A percentile compares a stretch with the other conserved stretches of the same genome.
Conservation (phyloP, 2,797 vertebrate species). For the Sparidentex hasta region DNA sequence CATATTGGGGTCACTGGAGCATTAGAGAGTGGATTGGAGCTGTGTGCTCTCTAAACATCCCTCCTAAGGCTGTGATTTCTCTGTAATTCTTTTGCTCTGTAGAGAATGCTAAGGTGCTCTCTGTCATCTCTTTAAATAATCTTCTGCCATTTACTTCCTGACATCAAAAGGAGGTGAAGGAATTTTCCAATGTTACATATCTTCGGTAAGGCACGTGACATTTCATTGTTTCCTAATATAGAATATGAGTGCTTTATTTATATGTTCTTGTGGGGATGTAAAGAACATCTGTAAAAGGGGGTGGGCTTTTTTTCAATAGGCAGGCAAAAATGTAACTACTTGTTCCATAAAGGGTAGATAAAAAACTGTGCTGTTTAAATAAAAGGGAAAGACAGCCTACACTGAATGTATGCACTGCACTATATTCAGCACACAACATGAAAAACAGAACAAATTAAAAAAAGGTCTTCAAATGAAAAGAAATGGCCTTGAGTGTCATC, state of each 20-base stretch:
- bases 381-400: not conserved
- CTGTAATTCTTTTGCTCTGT: conserved; percentile 25
- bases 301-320: conserved; percentile 15
- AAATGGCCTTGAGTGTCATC: conserved; percentile 46
- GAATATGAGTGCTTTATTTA: conserved; percentile 46
- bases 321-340: conserved; percentile 3
- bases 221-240: conserved; percentile 45
- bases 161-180: conserved; percentile 38
- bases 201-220: conserved; percentile 30
- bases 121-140: conserved; percentile 51
- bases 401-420: not conserved
- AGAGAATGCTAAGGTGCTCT: conserved; percentile 29
- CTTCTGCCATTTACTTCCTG: conserved; percentile 39
- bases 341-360: not conserved
- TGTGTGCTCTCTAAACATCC: conserved; percentile 26
- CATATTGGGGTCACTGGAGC: conserved; percentile 68
- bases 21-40: conserved; percentile 50
- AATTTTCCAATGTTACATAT: conserved; percentile 22
- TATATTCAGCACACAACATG: not conserved
- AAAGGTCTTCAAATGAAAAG: conserved; percentile 10
- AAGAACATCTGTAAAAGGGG: conserved; percentile 31
- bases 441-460: not conserved
- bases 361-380: not conserved
- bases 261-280: conserved; percentile 27
- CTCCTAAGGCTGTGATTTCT: conserved; percentile 51